Conservation (phyloP, 2,888 invertebrate species). For the Piscicola geometra region DNA sequence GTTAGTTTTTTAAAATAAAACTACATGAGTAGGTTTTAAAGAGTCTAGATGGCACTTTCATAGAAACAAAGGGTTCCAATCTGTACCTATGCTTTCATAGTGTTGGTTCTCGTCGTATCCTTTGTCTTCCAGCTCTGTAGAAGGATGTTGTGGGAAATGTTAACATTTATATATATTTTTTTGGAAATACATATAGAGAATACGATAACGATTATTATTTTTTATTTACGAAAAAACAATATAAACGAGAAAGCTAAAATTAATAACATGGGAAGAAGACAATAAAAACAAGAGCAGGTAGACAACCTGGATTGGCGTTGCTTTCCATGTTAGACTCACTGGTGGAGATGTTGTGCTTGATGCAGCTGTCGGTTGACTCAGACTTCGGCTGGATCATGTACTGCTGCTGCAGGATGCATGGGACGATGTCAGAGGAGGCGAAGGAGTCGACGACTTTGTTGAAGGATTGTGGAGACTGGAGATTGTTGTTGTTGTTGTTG, state of each 20-base stretch:
- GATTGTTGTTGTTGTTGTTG: slow-evolving; percentile 10
- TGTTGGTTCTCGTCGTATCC: slow-evolving; percentile 21
- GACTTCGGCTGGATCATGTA: slow-evolving; percentile 32
- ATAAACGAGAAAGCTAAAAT: neutral
- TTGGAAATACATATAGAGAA: too few relatives aligned
- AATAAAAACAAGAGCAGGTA: neutral
- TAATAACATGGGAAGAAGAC: neutral
- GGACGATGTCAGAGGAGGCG: slow-evolving; percentile 15
- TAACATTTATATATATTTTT: too few relatives aligned
- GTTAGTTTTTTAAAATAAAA: too few relatives aligned
- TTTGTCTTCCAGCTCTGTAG: slow-evolving; percentile 24
- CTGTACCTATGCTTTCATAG: slow-evolving; percentile 20
- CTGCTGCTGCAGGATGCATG: slow-evolving; percentile 30
- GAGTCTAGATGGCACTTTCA: too few relatives aligned
- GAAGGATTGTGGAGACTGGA: slow-evolving; percentile 13
- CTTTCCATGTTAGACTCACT: slow-evolving; percentile 30
- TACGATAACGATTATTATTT: slow-evolving; percentile 7
- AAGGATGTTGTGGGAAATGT: too few relatives aligned
- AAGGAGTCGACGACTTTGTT: slow-evolving; percentile 17
- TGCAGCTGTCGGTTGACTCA: slow-evolving; percentile 15
- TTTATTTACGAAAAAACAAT: too few relatives aligned
- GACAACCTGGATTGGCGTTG: slow-evolving; percentile 15
- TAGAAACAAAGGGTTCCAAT: too few relatives aligned
- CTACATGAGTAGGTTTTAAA: too few relatives aligned
- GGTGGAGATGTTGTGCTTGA: slow-evolving; percentile 23